Evolutionary conservation across 2,888 invertebrate genomes (phyloP), one percentile per base, ranked within the genome.

Genomic region (Antitype chi): DNA sequence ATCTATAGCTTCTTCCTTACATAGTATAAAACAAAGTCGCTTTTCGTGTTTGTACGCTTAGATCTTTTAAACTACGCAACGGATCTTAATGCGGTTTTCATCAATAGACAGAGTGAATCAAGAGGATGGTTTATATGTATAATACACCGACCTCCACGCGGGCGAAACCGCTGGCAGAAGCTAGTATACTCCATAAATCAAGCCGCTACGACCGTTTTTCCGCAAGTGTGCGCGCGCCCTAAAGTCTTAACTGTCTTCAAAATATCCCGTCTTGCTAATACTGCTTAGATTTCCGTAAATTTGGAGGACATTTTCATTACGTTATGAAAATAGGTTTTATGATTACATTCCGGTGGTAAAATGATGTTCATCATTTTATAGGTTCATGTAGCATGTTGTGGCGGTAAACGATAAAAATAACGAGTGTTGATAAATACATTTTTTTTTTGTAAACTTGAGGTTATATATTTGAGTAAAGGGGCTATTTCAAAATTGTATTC

Each of bases 301-400:
- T 85, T 66, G 71, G 81, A 72, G 43, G 64, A 90, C 85, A 86
- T 88, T 86, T 85, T 86, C 74, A 76, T 75, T 87, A 82, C 76
- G 78, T 81, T 85, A 87, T 86, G 81, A 86, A 84, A 85, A 85
- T 82, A 82, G 72, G 59, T 81, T 90, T 91, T 86, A 92, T 81
- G 86, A 84, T 70, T 69, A 73, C 78, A 82, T 87, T 88, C 85
- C 81, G 72, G 86, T 70, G 72, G 82, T 85, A 77, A 87, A 86
- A 78, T 67, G n/a, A 77, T 70, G 76, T 85, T 78, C 71, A 80
- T 80, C 75, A 69, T 88, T 74, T 84, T 84, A 81, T 85, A 63
- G 23, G 17, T 52, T 38, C 62, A 64, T 76, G 78, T 81, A 75
- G 68, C 69, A 28, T 78, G 57, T 62, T 57, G 47, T 57, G 57